These are phyloP conservation scores for Metridium senile DNA, from an alignment of 92 coral and sea anemone genomes.

Conservation along the genomic window DNA sequence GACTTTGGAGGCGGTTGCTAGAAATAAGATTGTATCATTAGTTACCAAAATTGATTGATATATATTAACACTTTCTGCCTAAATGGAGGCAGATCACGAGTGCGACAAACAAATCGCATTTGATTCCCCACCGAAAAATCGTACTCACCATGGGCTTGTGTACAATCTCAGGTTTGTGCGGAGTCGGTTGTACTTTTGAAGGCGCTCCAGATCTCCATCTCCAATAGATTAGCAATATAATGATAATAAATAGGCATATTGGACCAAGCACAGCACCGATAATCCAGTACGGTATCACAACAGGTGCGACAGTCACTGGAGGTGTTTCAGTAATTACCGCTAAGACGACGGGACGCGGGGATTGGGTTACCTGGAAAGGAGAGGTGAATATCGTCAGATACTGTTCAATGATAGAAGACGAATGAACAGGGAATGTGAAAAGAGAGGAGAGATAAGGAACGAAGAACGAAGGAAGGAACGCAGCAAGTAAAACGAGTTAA, in stretches of 20 bases:
- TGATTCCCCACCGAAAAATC: background rate
- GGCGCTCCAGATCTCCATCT: constrained; percentile 93
- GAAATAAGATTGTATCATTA: background rate
- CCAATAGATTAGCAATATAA: constrained; percentile 63
- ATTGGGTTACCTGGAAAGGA: constrained; percentile 39
- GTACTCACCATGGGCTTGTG: constrained; percentile 33
- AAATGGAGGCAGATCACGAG: too few relatives aligned
- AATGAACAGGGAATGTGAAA: background rate
- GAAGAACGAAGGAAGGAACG: background rate
- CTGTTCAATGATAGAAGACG: background rate
- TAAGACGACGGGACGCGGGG: constrained; percentile 22
- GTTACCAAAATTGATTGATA: background rate
- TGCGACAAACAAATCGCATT: background rate
- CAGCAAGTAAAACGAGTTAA: background rate
- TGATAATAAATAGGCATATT: constrained; percentile 48
- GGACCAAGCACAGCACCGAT: constrained; percentile 82
- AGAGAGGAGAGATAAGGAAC: background rate
- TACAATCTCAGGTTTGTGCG: constrained; percentile 30
- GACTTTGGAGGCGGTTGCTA: constrained; percentile 42
- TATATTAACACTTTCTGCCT: too few relatives aligned
- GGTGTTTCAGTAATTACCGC: constrained; percentile 43
- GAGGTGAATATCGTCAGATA: background rate
- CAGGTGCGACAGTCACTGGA: constrained; percentile 53
- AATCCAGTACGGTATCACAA: constrained; percentile 74
- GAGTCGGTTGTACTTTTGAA: constrained; percentile 66